A percentile compares a stretch with the other conserved stretches of the same genome.
Conservation (phyloP, 1,140 invertebrate genomes). For the Trachelipus rathkii region DNA sequence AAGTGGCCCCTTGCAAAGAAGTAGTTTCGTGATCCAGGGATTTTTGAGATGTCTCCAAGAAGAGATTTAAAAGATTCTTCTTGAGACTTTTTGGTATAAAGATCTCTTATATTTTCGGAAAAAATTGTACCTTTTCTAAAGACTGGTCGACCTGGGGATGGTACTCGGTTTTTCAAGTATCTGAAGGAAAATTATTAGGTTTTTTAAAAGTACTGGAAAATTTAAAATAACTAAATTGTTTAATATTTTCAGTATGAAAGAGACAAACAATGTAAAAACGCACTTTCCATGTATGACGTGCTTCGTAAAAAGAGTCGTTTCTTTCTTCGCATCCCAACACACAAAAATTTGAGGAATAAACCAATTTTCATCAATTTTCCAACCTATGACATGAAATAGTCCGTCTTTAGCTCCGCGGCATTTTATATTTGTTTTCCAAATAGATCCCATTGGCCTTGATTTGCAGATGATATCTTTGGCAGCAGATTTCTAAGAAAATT, state of each 20-base stretch:
- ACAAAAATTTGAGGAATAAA: constrained; percentile 24
- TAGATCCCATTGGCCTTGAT: no score
- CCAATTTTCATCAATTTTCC: not conserved
- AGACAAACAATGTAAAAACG: not conserved
- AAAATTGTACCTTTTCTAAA: not conserved
- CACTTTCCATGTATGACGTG: constrained; percentile 24
- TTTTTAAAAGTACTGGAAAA: not conserved
- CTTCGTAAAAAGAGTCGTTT: constrained; percentile 20
- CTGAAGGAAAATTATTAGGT: not conserved
- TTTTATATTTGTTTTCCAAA: not conserved
- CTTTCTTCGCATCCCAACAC: constrained; percentile 17
- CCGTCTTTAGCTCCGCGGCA: not conserved
- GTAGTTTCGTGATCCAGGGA: constrained; percentile 19
- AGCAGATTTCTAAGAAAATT: no score
- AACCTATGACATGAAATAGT: constrained; percentile 16
- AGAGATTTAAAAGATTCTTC: not conserved
- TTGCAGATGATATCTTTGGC: no score
- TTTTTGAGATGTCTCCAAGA: not conserved
- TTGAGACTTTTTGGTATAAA: not conserved
- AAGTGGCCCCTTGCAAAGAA: constrained; percentile 47
- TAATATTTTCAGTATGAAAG: not conserved
- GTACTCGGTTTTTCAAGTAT: no score
- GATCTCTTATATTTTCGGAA: not conserved
- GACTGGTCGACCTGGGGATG: not conserved
- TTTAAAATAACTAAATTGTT: not conserved